Percentiles rank a stretch among this genome's conserved stretches.
Evolutionary conservation across 2,888 invertebrate species (phyloP).

Genomic region (Halocaridina rubra): DNA sequence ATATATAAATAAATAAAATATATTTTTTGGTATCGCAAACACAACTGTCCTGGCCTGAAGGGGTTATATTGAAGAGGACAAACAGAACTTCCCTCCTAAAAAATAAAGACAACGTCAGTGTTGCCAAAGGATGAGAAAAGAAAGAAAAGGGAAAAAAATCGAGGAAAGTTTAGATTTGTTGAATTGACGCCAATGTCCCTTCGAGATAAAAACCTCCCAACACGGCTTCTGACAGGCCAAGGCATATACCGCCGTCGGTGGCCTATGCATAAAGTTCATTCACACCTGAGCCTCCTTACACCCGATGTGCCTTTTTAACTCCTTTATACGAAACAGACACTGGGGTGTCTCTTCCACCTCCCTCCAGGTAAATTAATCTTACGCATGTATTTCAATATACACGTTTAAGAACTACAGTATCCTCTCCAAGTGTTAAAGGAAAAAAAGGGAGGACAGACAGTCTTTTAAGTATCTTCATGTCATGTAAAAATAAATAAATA

Average conservation of each 20-base stretch:
- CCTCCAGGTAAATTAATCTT: not conserved
- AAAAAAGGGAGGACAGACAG: not conserved
- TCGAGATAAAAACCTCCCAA: slow-evolving; percentile 25
- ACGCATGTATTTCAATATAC: not conserved
- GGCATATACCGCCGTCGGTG: slow-evolving; percentile 28
- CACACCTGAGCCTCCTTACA: slow-evolving; percentile 21
- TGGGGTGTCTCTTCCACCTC: not conserved
- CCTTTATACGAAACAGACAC: no score
- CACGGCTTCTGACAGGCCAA: slow-evolving; percentile 7
- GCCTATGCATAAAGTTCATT: slow-evolving; percentile 41
- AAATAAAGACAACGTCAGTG: no score
- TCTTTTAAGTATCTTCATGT: no score
- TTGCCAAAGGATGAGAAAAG: not conserved
- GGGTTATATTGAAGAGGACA: not conserved
- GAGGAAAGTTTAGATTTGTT: not conserved
- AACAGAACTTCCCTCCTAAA: no score
- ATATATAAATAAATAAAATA: not conserved
- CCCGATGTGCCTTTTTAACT: slow-evolving; percentile 6
- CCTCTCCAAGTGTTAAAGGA: not conserved
- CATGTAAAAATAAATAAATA: no score
- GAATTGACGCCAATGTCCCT: slow-evolving; percentile 17
- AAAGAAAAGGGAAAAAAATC: not conserved
- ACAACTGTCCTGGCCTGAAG: not conserved
- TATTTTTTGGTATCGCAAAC: not conserved
- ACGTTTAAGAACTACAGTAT: no score